Evolutionary conservation across 2,113 vertebrate genomes (phyloP), one percentile per base, ranked within the genome.

Genomic region (Chlorocebus sabaeus): DNA sequence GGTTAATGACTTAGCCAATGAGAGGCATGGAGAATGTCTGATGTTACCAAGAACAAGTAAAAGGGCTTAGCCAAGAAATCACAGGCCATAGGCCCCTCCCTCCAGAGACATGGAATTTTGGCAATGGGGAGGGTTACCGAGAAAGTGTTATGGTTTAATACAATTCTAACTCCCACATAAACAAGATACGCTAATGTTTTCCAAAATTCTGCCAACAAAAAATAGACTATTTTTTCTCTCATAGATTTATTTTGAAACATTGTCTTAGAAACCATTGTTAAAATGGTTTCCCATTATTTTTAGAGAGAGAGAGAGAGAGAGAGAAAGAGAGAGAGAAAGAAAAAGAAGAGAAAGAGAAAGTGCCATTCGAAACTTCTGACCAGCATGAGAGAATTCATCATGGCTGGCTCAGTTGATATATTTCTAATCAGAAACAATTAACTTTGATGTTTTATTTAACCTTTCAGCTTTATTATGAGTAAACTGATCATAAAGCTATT

Each of bases 381-480:
- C 20, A 89, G 52, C 55, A 30, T 89, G 73, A 86, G 78, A 22
- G 76, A 45, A 22, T 52, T 75, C 48, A 79, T 17, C 30, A 68
- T 32, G 25, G 7, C 30, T 95, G 38, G 57, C 13, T 79, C 43
- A 13, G 5, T 40, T 87, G 73, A 72, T 80, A 8, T 6, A 50
- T 79, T 87, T 95, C 50, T 75, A 68, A 64, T 23, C 40, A 89
- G 52, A 90, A 96, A 48, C 22, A 84, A 52, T 96, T 79, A 83
- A 43, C 45, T 79, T 73, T 82, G 80, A 73, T 75, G 1, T 73
- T 95, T 98, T 93, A 16, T 81, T 96, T 96, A 79, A 17, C 16
- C 11, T 92, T 96, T 30, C 50, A 85, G 45, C 17, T 11, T 27
- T 84, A 40, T 80, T 7, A 57, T 25, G 59, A n/a, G n/a, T n/a